Evolutionary conservation across 2,113 vertebrate species (phyloP).

Genomic region (Gymnorhina tibicen): DNA sequence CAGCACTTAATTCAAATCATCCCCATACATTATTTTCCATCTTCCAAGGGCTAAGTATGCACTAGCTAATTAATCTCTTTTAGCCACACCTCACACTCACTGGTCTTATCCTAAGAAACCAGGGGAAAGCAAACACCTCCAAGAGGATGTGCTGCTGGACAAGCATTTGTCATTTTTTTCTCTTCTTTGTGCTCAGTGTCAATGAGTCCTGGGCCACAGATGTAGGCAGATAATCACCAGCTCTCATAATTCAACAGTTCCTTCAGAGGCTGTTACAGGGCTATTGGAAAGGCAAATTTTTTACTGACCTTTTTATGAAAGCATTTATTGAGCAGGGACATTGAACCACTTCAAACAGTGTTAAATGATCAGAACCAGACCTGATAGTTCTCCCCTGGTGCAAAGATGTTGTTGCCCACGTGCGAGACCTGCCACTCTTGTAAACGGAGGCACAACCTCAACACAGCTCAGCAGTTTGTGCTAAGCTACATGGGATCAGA

Average conservation of each 20-base stretch:
- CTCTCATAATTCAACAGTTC: not conserved
- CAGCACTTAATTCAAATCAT: not conserved
- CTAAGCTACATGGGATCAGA: not conserved
- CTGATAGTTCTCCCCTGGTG: accelerated
- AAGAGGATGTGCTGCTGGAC: not conserved
- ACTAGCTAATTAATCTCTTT: not conserved
- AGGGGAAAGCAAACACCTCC: not conserved
- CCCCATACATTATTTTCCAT: not conserved
- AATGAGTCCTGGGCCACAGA: not conserved
- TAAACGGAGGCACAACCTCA: not conserved
- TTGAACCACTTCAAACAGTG: not conserved
- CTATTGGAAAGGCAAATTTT: not conserved
- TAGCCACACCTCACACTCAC: not conserved
- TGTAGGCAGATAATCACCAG: not conserved
- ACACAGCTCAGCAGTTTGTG: not conserved
- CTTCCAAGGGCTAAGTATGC: not conserved
- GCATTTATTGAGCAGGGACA: not conserved
- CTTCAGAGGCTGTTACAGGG: not conserved
- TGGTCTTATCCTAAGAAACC: not conserved
- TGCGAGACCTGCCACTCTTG: not conserved
- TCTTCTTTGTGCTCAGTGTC: not conserved
- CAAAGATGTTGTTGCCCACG: not conserved
- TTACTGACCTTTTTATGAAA: not conserved
- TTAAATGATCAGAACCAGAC: not conserved
- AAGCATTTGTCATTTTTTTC: not conserved